Base-by-base conservation (phyloP, 2,797 vertebrate species). In the Bradypus variegatus region DNA sequence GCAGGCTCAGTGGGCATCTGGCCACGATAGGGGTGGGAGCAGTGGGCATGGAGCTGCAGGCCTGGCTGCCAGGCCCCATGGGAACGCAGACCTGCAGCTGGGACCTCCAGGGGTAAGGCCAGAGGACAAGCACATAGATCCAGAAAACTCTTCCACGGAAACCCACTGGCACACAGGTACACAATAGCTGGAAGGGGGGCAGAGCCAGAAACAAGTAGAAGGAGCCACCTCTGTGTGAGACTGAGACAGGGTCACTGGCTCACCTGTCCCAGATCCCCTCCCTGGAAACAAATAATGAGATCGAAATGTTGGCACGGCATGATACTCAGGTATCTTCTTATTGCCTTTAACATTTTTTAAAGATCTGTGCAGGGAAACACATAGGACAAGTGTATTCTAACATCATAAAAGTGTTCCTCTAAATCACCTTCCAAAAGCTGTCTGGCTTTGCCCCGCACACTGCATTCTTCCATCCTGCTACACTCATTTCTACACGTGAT, bases 401-500 rank as follows among this genome's bases (percentile, higher is more conserved):
- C 41, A 45, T 45, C 41, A 45, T 67, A 25, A 86, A 48, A 11
- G 41, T 8, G 21, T 58, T 18, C 48, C 33, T 53, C 75, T 53
- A 48, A 16, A 16, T 76, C 18, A 3, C 21, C 21, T 33, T 11
- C 82, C 70, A 8, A 75, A 69, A 31, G 16, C 8, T 18, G 4
- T 41, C 36, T 29, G 8, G 72, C 55, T 31, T 23, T 36, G 21
- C 55, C 8, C 31, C 25, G 5, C 23, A 58, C n/a, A 38, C 1
- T 13, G 15, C 33, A 69, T 31, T 41, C 16, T 53, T 2, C 25
- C 0, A 0, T 41, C 58, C 58, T n/a, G 14, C 6, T 9, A 48
- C 31, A 21, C 21, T 16, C 29, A 8, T 36, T 14, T n/a, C 45
- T 10, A 5, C 25, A 23, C 0, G 8, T 2, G 41, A 13, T 21